Evolutionary conservation across 2,888 invertebrate genomes (phyloP).

Genomic region (Buathra laborator): DNA sequence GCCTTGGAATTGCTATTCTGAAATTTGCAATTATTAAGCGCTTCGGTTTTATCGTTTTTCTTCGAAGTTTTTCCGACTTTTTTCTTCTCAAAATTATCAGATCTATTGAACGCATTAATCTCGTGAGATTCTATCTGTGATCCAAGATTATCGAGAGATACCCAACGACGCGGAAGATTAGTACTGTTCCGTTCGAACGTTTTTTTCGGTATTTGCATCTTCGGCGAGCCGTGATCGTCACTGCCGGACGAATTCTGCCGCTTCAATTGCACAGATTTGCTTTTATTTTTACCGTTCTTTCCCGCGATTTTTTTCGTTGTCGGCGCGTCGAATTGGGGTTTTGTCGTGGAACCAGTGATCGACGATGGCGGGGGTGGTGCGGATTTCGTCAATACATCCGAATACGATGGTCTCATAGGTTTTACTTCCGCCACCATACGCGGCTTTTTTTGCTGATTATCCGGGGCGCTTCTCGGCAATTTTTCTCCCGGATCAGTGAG

Average conservation of each 20-base stretch:
- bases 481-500: conserved; percentile 76
- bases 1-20: conserved; percentile 81
- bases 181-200: conserved; percentile 83
- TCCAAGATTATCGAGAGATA: conserved; percentile 83
- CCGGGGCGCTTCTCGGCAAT: conserved; percentile 73
- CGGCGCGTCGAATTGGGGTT: conserved; percentile 55
- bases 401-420: conserved; percentile 94
- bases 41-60: conserved; percentile 82
- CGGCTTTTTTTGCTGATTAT: conserved; percentile 86
- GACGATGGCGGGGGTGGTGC: conserved; percentile 83
- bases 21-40: conserved; percentile 84
- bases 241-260: conserved; percentile 87
- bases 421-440: conserved; percentile 94
- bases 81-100: conserved; percentile 82
- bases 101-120: conserved; percentile 78
- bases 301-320: conserved; percentile 81
- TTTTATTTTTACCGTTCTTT: conserved; percentile 83
- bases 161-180: conserved; percentile 85
- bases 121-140: conserved; percentile 78
- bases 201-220: conserved; percentile 81
- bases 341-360: conserved; percentile 71
- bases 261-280: conserved; percentile 84
- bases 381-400: conserved; percentile 92
- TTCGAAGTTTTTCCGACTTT: conserved; percentile 77
- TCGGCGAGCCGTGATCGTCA: conserved; percentile 85